phyloP scores from a whole-genome alignment of 2,113 vertebrate genomes.

The Chamaetylas fuelleborni region DNA sequence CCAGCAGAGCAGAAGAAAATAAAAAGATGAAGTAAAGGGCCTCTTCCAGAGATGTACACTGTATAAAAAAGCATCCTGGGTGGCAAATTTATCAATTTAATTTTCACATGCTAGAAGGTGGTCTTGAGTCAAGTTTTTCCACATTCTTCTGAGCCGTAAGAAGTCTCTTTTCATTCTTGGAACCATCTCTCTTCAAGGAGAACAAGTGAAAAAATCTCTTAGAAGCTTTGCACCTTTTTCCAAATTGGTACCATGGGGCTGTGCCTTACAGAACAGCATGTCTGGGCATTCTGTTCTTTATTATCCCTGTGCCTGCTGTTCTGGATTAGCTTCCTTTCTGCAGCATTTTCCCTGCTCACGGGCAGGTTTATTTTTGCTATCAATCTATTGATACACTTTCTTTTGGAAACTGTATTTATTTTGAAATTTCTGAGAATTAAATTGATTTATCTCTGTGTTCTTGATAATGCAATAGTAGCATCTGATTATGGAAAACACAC shows the following conservation, averaged over 20 bases:
- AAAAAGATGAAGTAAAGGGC: neutral
- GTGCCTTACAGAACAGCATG: neutral
- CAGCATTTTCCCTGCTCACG: neutral
- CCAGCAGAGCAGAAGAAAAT: neutral
- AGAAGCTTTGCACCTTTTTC: neutral
- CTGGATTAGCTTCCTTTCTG: neutral
- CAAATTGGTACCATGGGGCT: neutral
- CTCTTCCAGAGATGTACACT: fast-evolving
- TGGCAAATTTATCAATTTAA: neutral
- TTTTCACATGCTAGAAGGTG: neutral
- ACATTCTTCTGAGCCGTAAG: neutral
- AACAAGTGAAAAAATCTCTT: neutral
- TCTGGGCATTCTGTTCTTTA: neutral
- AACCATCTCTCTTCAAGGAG: neutral
- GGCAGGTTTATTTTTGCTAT: neutral
- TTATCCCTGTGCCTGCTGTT: neutral
- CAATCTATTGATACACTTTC: neutral
- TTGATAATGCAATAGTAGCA: neutral
- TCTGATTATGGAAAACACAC: neutral
- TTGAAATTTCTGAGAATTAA: neutral
- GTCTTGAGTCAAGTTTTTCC: neutral
- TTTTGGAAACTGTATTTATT: neutral
- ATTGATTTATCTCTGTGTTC: neutral
- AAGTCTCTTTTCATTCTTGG: neutral
- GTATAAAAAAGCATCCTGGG: neutral